Conservation (phyloP, 2,113 vertebrate genomes). For the Podilymbus podiceps region DNA sequence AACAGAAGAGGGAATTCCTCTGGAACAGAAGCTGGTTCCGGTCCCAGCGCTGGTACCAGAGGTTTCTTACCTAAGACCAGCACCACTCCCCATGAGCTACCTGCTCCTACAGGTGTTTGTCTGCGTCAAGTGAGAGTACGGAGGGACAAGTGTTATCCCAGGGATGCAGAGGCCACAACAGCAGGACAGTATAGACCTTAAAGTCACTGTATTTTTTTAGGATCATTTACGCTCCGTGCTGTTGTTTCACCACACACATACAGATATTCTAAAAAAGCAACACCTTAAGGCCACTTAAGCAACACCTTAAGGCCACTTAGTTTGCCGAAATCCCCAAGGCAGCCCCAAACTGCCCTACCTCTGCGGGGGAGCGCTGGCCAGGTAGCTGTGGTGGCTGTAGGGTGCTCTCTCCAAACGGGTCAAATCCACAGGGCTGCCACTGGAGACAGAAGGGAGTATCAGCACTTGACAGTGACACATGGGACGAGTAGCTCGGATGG, state of each 20-base stretch:
- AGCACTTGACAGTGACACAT: not conserved
- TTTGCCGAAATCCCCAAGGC: not conserved
- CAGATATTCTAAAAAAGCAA: not conserved
- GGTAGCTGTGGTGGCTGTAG: slow-evolving; percentile 65
- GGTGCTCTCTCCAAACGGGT: slow-evolving; percentile 51
- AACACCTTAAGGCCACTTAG: not conserved
- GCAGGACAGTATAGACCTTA: not conserved
- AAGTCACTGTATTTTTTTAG: not conserved
- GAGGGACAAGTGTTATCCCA: not conserved
- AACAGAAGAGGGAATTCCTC: not conserved
- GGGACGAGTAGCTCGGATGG: not conserved
- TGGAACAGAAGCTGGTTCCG: not conserved
- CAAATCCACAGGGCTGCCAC: slow-evolving; percentile 43
- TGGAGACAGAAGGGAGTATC: not conserved
- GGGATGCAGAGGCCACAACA: not conserved
- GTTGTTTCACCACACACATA: not conserved
- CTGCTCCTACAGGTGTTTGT: not conserved
- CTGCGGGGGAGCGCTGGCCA: slow-evolving; percentile 61
- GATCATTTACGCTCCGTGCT: not conserved
- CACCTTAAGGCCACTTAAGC: not conserved
- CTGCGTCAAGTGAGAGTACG: not conserved
- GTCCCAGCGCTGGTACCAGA: not conserved
- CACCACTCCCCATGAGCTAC: not conserved
- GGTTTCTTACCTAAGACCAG: not conserved
- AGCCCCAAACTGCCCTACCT: not conserved